Evolutionary conservation across 2,797 vertebrate genomes (phyloP).

Genomic region (Artibeus lituratus): DNA sequence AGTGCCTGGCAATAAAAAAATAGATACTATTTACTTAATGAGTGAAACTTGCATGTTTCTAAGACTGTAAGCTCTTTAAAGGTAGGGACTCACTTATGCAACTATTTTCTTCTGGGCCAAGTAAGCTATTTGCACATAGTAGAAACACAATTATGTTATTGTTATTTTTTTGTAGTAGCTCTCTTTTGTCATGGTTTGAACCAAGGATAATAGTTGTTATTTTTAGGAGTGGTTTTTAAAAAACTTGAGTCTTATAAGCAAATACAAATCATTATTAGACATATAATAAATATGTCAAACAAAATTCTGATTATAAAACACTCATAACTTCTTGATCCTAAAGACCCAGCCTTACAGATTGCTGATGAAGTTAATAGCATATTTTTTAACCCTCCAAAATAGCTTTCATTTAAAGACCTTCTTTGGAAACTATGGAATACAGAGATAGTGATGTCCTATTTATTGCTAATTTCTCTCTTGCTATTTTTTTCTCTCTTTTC

Average conservation of each 20-base stretch:
- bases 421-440: conserved; percentile 49
- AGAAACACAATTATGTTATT: neutral
- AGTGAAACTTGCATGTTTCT: neutral
- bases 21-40: neutral
- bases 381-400: conserved; percentile 33
- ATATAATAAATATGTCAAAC: neutral
- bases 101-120: neutral
- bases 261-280: neutral
- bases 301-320: conserved; percentile 4
- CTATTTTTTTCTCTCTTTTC: conserved; percentile 61
- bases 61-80: neutral
- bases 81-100: neutral
- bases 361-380: neutral
- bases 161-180: neutral
- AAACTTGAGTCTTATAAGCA: neutral
- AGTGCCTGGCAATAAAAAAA: neutral
- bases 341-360: neutral
- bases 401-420: conserved; percentile 47
- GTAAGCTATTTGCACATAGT: neutral
- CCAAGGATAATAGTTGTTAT: neutral
- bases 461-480: conserved; percentile 57
- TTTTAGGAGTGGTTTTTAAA: neutral
- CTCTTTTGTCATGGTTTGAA: neutral
- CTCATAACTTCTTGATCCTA: neutral
- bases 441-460: conserved; percentile 62